Evolutionary conservation across 2,113 vertebrate genomes (phyloP), one percentile per base, ranked within the genome.

Genomic region (Hystrix brachyura): DNA sequence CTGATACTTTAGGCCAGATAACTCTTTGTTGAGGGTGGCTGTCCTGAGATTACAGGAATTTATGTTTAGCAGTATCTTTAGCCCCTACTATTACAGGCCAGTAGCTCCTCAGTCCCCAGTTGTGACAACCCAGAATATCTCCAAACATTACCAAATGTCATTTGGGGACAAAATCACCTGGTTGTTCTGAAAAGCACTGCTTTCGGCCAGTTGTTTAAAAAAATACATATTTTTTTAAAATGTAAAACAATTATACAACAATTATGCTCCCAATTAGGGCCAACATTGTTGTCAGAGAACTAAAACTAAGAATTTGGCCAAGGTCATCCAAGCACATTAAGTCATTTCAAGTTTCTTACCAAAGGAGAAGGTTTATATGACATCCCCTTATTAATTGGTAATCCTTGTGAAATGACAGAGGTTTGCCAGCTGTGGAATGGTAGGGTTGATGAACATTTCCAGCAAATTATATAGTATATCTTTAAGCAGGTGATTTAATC

Each of bases 301-400:
- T 72, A 81, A 94, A 88, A 85, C n/a, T 29, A 71, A 92, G 53
- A 60, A 46, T 53, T 67, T 81, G 48, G 32, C 15, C 62, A 87
- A 23, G 59, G 17, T 87, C 57, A 57, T 62, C 51, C 38, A 64
- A 51, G 84, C 65, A 94, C 7, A 53, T 69, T 48, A 83, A 90
- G 59, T 83, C 18, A n/a, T 72, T 94, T 94, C 65, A 94, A 86
- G 51, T 89, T 78, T 81, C 51, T 74, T 65, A 65, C 27, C 82
- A 29, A 32, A 8, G 55, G 46, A 90, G 82, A 87, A 96, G 60
- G 74, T 81, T 82, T 71, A 79, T 48, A 87, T 83, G 74, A 85
- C 79, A 62, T 71, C 46, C 29, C 67, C 46, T 27, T 60, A 43
- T 38, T 6, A 29, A 12, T 15, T 94, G 17, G 17, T 78, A 84